Conservation (phyloP, 2,888 invertebrate genomes). For the Rhingia rostrata region DNA sequence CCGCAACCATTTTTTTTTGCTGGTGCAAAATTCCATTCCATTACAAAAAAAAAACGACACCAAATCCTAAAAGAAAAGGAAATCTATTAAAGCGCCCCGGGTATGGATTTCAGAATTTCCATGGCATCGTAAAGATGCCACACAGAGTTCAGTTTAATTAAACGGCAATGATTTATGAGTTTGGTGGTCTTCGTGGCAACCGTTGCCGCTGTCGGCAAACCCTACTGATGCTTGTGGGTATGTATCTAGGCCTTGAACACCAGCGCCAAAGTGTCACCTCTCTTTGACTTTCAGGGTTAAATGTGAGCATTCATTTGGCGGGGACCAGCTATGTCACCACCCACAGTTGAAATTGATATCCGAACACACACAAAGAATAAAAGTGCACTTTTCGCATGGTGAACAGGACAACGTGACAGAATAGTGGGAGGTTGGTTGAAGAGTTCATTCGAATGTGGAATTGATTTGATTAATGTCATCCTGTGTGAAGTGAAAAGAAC, state of each 20-base stretch:
- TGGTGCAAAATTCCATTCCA: not conserved
- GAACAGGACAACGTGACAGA: not conserved
- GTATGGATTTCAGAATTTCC: slow-evolving; percentile 55
- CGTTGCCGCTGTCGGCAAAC: slow-evolving; percentile 29
- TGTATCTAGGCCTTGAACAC: slow-evolving; percentile 28
- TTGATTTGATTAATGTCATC: slow-evolving; percentile 48
- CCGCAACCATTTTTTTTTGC: not conserved
- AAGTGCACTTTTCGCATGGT: slow-evolving; percentile 19
- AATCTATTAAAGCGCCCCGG: slow-evolving; percentile 53
- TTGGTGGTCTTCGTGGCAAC: slow-evolving; percentile 39
- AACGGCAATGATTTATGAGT: slow-evolving; percentile 67
- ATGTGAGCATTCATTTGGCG: slow-evolving; percentile 48
- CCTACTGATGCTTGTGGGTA: slow-evolving; percentile 26
- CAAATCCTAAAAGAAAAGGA: slow-evolving; percentile 11
- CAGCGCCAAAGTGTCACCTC: slow-evolving; percentile 43
- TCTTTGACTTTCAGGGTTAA: slow-evolving; percentile 54
- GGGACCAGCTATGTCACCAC: slow-evolving; percentile 29
- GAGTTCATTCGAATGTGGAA: slow-evolving; percentile 51
- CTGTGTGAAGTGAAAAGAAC: slow-evolving; percentile 41
- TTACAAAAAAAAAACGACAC: not conserved
- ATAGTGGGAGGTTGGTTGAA: slow-evolving; percentile 2
- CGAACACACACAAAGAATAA: slow-evolving; percentile 21
- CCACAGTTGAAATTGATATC: slow-evolving; percentile 27
- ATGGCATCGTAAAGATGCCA: slow-evolving; percentile 61
- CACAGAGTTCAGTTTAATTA: slow-evolving; percentile 65